Evolutionary conservation across 92 coral and sea anemone species (phyloP), one percentile per base, ranked within the genome.

Genomic region (Isaurus tuberculatus): DNA sequence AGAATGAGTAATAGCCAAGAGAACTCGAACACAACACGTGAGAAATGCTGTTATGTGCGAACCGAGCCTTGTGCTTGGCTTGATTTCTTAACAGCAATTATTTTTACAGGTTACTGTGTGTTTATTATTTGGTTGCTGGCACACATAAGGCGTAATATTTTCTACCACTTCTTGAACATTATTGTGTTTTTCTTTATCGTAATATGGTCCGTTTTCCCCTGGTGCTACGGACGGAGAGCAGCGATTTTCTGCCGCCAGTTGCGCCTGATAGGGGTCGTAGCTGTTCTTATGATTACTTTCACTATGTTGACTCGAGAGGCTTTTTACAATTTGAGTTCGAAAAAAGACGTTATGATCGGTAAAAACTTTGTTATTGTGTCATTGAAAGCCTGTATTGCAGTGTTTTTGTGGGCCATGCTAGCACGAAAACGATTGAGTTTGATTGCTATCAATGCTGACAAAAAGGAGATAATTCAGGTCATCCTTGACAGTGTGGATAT

Each of bases 401-500:
- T 82, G 83, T 70, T 87, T 57, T 17, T 81, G 36, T 42, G 80
- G 65, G 87, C 40, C 13, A 71, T 81, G 46, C 42, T 87, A 10
- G 66, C 71, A 33, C 83, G 78, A 7, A 73, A 85, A 75, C 70
- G 79, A 25, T 66, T 67, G 8, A 74, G 74, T 11, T 25, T 87
- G 40, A 44, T 60, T 13, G 53, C 60, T 7, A 44, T 87, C 23
- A 69, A 64, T 8, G 58, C 70, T 19, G 79, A 83, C 32, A 83
- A 83, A 36, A 67, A 87, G n/a, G 8, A 49, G 2, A 29, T 87
- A 22, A 32, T 43, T 5, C 87, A 80, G 37, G 78, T 66, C 11
- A 23, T 87, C 25, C 83, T 87, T 33, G 90, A 87, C 16, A 61
- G 25, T 53, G 87, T 87, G 20, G 90, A 86, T 79, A 86, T 86